phyloP scores from a whole-genome alignment of 2,797 vertebrate genomes.

The Momotus momota region DNA sequence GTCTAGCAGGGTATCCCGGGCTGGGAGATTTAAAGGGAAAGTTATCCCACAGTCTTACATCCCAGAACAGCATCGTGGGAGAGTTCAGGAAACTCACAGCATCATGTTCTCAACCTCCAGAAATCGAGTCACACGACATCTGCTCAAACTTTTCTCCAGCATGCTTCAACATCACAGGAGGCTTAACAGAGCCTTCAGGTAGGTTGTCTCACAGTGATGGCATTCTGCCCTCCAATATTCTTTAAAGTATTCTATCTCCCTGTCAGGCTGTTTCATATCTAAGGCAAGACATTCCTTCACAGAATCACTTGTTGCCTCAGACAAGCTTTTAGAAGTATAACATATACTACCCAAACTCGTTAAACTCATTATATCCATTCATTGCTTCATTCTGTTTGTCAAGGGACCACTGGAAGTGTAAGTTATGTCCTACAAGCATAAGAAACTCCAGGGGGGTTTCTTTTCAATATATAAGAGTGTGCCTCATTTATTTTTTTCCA shows the following conservation, averaged over 20 bases:
- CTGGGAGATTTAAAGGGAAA: not conserved
- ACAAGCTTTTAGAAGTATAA: not conserved
- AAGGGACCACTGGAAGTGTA: not conserved
- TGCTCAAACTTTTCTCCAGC: not conserved
- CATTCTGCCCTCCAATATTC: not conserved
- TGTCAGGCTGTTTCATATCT: not conserved
- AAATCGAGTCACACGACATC: not conserved
- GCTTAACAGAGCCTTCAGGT: not conserved
- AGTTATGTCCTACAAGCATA: not conserved
- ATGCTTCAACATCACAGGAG: not conserved
- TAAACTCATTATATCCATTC: not conserved
- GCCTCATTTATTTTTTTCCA: not conserved
- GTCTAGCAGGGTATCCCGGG: not conserved
- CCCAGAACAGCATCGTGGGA: not conserved
- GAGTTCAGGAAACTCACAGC: not conserved
- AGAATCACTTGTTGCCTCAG: not conserved
- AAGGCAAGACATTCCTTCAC: not conserved
- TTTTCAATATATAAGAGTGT: not conserved
- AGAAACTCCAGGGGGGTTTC: not conserved
- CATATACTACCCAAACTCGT: not conserved
- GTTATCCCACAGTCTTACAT: not conserved
- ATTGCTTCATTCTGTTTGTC: not conserved
- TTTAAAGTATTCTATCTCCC: not conserved
- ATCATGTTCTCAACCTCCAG: not conserved
- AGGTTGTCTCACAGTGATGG: not conserved